Percentiles rank a stretch among this genome's conserved stretches.
These are phyloP conservation scores for Neofelis nebulosa DNA, from an alignment of 2,113 vertebrate species.

Conservation along the genomic window DNA sequence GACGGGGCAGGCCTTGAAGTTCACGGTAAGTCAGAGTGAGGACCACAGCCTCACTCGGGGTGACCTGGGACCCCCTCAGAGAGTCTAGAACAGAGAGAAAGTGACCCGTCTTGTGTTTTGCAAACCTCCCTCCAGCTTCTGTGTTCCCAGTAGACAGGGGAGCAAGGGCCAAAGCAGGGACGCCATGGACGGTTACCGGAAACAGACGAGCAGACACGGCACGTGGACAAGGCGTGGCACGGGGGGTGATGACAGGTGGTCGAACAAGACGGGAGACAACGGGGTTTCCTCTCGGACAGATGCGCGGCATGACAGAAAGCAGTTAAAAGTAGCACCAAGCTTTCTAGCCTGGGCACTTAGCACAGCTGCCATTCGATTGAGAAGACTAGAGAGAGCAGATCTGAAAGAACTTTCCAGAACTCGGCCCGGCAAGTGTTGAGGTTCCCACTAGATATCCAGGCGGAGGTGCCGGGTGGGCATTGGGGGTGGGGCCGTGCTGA, in stretches of 20 bases:
- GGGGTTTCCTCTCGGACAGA: not conserved
- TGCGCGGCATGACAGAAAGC: not conserved
- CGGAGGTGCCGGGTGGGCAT: not conserved
- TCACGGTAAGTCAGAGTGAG: not conserved
- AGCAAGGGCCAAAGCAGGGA: not conserved
- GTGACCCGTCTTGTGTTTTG: not conserved
- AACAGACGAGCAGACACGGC: not conserved
- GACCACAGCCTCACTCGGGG: not conserved
- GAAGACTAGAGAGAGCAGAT: not conserved
- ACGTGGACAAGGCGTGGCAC: accelerated
- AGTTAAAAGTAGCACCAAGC: not conserved
- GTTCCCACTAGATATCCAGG: not conserved
- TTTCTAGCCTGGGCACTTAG: not conserved
- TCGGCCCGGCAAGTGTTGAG: not conserved
- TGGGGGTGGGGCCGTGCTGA: not conserved
- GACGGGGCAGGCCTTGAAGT: not conserved
- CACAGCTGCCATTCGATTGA: not conserved
- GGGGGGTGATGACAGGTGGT: not conserved
- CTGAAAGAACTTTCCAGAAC: not conserved
- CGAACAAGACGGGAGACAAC: not conserved
- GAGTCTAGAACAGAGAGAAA: not conserved
- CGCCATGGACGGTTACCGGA: accelerated
- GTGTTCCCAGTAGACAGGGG: not conserved
- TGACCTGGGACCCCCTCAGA: not conserved
- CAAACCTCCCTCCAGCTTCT: not conserved